A percentile compares a stretch with the other conserved stretches of the same genome.
phyloP scores from a whole-genome alignment of 2,113 vertebrate species.

The Embiotoca jacksoni region DNA sequence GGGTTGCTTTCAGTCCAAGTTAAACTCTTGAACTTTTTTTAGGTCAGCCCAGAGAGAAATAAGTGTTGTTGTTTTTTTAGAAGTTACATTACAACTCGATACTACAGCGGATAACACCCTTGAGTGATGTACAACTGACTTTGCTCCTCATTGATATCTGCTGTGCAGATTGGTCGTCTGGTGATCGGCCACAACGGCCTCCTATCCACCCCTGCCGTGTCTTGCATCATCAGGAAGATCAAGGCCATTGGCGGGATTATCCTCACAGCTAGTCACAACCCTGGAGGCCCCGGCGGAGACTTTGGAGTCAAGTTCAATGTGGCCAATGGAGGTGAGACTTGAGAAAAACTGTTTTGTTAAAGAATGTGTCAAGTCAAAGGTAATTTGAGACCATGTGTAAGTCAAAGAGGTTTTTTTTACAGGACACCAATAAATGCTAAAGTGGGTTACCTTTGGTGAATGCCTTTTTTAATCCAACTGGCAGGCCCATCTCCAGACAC shows the following conservation, averaged over 20 bases:
- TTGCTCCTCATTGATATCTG: conserved; percentile 7
- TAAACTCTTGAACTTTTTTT: neutral
- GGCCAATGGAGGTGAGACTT: conserved; percentile 92
- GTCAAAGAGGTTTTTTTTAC: neutral
- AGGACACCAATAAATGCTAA: neutral
- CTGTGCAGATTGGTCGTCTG: conserved; percentile 92
- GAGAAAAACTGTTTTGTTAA: neutral
- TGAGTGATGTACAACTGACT: neutral
- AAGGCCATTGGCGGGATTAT: conserved; percentile 98
- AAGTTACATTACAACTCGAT: neutral
- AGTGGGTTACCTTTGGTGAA: neutral
- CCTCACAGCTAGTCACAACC: conserved; percentile 96
- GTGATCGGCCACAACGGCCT: conserved; percentile 97
- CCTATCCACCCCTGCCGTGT: conserved; percentile 97
- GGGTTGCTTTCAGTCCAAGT: neutral
- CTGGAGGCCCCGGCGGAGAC: conserved; percentile 94
- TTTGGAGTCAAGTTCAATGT: conserved; percentile 99
- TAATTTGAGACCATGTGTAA: neutral
- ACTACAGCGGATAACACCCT: neutral
- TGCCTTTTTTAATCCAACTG: conserved; percentile 1
- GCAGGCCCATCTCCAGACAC: conserved; percentile 94
- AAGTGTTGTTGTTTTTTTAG: neutral
- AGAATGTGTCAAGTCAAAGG: neutral
- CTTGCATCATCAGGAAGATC: conserved; percentile 98
- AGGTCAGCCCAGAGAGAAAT: neutral